These are phyloP conservation scores for Peromyscus leucopus DNA, from an alignment of 2,113 vertebrate species.

Conservation along the genomic window DNA sequence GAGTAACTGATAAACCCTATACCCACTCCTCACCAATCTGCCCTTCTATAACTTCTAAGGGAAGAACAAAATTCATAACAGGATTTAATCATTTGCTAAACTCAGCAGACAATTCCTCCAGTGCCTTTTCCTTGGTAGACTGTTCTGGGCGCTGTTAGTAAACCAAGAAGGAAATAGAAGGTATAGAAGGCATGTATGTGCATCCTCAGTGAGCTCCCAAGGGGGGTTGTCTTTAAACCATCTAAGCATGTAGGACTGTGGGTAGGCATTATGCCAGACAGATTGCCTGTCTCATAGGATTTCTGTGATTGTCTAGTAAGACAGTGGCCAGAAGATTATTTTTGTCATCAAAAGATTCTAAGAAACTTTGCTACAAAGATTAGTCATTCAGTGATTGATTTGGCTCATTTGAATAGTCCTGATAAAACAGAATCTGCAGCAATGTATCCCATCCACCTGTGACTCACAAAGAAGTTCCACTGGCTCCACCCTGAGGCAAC, in stretches of 20 bases:
- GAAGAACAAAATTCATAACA: background rate
- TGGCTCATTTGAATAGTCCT: background rate
- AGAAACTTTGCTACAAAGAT: conserved; percentile 2
- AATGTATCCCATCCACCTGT: background rate
- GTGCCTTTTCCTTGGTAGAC: background rate
- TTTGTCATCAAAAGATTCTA: conserved; percentile 18
- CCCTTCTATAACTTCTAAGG: background rate
- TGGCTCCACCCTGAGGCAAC: conserved; percentile 16
- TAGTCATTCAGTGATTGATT: background rate
- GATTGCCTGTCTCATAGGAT: background rate
- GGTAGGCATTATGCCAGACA: background rate
- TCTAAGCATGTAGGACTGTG: fast-evolving
- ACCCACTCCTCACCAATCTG: background rate
- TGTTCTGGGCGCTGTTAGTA: background rate
- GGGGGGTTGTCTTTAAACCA: background rate
- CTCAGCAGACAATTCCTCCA: background rate
- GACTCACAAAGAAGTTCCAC: background rate
- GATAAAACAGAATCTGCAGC: background rate
- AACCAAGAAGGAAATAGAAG: background rate
- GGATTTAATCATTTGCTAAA: conserved; percentile 37
- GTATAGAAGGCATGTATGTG: background rate
- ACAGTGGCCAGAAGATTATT: background rate
- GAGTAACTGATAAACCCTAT: background rate
- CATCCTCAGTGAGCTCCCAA: background rate
- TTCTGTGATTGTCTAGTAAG: background rate